A percentile compares a stretch with the other conserved stretches of the same genome.
These are phyloP conservation scores for Ericerus pela DNA, from an alignment of 1,140 invertebrate species.

Conservation along the genomic window DNA sequence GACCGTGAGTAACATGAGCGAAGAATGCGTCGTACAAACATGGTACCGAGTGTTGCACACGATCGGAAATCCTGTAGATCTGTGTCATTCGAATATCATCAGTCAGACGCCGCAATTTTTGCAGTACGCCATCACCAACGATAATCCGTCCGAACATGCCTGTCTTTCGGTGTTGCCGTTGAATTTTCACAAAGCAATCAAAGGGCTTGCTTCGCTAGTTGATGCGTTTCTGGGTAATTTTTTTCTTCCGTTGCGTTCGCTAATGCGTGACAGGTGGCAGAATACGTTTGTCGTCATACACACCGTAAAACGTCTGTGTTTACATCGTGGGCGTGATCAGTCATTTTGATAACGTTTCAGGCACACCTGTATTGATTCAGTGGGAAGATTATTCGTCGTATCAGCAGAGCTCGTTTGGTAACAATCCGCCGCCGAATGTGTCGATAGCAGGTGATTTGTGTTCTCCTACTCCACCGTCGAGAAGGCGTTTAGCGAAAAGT, in stretches of 20 bases:
- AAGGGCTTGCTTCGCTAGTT: slow-evolving; percentile 78
- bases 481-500: slow-evolving; percentile 70
- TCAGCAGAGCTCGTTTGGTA: neutral
- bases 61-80: slow-evolving; percentile 82
- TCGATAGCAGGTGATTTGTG: slow-evolving; percentile 8
- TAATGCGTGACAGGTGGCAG: slow-evolving; percentile 10
- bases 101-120: slow-evolving; percentile 55
- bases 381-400: neutral
- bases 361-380: neutral
- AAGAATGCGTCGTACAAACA: slow-evolving; percentile 78
- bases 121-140: slow-evolving; percentile 47
- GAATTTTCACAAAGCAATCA: slow-evolving; percentile 88
- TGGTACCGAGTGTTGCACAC: slow-evolving; percentile 90
- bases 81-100: slow-evolving; percentile 55
- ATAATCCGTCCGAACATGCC: slow-evolving; percentile 81
- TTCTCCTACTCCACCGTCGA: slow-evolving; percentile 57
- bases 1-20: slow-evolving; percentile 65
- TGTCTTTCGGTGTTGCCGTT: slow-evolving; percentile 70
- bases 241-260: neutral
- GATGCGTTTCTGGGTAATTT: slow-evolving; percentile 85
- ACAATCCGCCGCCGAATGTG: neutral
- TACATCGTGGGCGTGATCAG: too few species aligned
- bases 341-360: too few species aligned
- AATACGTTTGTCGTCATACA: too few species aligned
- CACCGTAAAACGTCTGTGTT: too few species aligned